Base-by-base conservation (phyloP, 2,113 vertebrate genomes). In the Anolis sagrei region DNA sequence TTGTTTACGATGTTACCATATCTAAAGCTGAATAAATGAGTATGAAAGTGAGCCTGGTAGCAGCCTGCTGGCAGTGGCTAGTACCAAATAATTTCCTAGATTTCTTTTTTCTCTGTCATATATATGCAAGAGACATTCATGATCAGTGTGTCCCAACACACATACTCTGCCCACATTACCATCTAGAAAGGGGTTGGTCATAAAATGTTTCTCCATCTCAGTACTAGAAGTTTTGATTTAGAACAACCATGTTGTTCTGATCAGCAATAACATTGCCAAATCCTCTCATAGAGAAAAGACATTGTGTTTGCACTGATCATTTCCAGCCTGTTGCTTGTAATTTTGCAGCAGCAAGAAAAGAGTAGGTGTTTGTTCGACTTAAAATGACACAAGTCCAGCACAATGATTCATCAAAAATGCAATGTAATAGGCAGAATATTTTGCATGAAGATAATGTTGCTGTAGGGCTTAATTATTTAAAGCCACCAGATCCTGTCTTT, bases 71-170 rank as follows among this genome's bases (percentile, higher is more conserved):
- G 39, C 39, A 44, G 39, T 44, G 39, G 36, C 54, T 39, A 61
- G 25, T 86, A 92, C 79, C 84, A 93, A 92, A 91, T 85, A 64
- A 82, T 16, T 86, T 92, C 81, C 75, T 64, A 36, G 49, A 68
- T 89, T 86, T 85, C 39, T 54, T 88, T n/a, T 72, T 91, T 86
- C 64, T 85, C 77, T 91, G 92, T 77, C 86, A 90, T 25, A 69
- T 36, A 80, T 39, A 51, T 25, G 72, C 54, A 79, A 21, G 62
- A 80, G 90, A 85, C n/a, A 79, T 82, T 87, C 92, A 75, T 44
- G n/a, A 58, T 76, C 66, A 79, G 70, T 61, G 85, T 7, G 11
- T 84, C 27, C 44, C 10, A 48, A 1, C 0, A 25, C 29, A 34
- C 82, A 80, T 86, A 0, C 0, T 82, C n/a, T 73, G 66, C 78